A percentile compares a stretch with the other conserved stretches of the same genome.
Evolutionary conservation across 2,113 vertebrate genomes (phyloP).

Genomic region (Tauraco erythrolophus): DNA sequence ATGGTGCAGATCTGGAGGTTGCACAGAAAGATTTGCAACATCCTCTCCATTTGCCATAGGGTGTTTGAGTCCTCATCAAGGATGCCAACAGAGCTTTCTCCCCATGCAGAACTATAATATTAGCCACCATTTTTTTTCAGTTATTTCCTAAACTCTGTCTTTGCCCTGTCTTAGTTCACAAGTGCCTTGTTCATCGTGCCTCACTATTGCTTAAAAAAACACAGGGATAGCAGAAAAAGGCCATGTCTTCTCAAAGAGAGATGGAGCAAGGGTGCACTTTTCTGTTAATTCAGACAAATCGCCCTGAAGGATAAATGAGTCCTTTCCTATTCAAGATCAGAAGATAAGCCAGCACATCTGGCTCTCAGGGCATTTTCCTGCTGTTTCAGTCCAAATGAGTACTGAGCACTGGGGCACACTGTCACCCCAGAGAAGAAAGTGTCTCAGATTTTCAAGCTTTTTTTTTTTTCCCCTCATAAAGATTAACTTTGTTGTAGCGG

Average conservation of each 20-base stretch:
- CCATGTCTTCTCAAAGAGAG: neutral
- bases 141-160: neutral
- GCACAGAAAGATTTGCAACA: neutral
- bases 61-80: neutral
- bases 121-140: neutral
- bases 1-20: neutral
- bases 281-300: neutral
- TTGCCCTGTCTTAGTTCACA: neutral
- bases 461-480: neutral
- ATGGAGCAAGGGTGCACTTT: neutral
- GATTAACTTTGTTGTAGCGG: neutral
- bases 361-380: neutral
- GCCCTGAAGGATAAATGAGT: neutral
- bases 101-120: neutral
- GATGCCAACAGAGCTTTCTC: neutral
- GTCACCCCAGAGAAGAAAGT: neutral
- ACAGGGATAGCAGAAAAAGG: neutral
- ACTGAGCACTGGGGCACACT: neutral
- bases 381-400: neutral
- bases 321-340: neutral
- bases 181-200: neutral
- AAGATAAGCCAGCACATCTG: neutral
- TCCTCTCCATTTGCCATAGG: neutral
- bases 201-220: neutral
- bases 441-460: neutral